Base-by-base conservation (phyloP, 2,797 vertebrate genomes). In the Brachyalestes nurse region DNA sequence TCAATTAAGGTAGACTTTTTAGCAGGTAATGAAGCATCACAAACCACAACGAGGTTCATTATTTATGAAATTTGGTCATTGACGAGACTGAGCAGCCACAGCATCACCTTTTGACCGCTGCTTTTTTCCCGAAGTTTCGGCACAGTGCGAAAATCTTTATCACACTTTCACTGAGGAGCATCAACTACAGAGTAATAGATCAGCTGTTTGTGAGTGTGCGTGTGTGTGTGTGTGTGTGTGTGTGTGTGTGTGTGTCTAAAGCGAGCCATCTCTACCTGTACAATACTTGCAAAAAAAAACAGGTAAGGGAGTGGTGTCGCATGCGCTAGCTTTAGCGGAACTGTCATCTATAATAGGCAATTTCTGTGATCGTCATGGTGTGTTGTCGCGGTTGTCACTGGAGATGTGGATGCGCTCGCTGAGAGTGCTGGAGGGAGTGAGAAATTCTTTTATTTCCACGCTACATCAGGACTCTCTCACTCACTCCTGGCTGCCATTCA, bases 331-430 rank as follows among this genome's bases (percentile, higher is more conserved):
- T 85, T 86, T 82, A 86, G 87, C 65, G 81, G 80, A 88, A 87
- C 86, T 82, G 87, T 86, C 85, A 86, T 80, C 78, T 83, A 88
- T 87, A 89, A 89, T 87, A 88, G 85, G 78, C 84, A 82, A 88
- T 87, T 86, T 88, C 84, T 87, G 83, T 84, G 87, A 88, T 86
- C 78, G 86, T 86, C 82, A 84, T 81, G 88, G 78, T 85, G 72
- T 79, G 80, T 86, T 86, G 84, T 88, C 85, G 84, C 65, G 81
- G 65, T 84, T 87, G 87, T 89, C 88, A 85, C 74, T 60, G 80
- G 84, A 83, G 72, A 87, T 61, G 51, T 79, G 75, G 79, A 72
- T 57, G 57, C 28, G 62, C 65, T 61, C 19, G 77, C 45, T 42
- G 28, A 53, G 81, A 83, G 74, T 67, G 82, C 77, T 77, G 51